These are phyloP conservation scores for Zoanthus sansibaricus DNA, from an alignment of 92 coral and sea anemone genomes.

Conservation along the genomic window DNA sequence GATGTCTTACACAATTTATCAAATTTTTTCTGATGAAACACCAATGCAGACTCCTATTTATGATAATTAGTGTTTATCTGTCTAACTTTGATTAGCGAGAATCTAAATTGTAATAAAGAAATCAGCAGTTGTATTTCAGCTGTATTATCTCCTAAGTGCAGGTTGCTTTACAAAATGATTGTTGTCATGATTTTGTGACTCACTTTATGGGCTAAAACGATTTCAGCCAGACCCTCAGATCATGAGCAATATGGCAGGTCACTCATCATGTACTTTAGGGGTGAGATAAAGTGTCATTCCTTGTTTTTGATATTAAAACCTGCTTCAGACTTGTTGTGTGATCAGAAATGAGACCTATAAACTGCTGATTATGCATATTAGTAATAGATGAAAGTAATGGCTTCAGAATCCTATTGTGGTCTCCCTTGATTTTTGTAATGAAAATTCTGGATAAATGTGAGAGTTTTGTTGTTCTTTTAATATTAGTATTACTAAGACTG, in stretches of 20 bases:
- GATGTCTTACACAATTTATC: no score
- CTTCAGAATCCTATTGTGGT: background rate
- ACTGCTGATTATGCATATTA: background rate
- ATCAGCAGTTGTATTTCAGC: conserved; percentile 15
- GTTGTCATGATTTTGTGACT: conserved; percentile 22
- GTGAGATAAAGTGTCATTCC: conserved; percentile 51
- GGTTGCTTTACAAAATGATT: background rate
- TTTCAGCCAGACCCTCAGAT: conserved; percentile 60
- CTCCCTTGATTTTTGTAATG: background rate
- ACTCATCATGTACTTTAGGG: conserved; percentile 51
- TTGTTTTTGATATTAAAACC: conserved; percentile 45
- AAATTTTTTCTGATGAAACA: no score
- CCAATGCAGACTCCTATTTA: no score
- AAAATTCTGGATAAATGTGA: background rate
- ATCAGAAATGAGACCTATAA: background rate
- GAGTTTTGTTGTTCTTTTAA: no score
- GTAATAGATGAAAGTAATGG: background rate
- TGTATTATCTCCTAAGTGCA: background rate
- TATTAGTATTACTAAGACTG: no score
- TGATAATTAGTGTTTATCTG: no score
- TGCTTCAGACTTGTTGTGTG: conserved; percentile 26
- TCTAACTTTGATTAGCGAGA: background rate
- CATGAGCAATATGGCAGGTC: conserved; percentile 65
- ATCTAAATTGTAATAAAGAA: background rate
- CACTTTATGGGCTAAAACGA: conserved; percentile 50